Evolutionary conservation across 2,113 vertebrate genomes (phyloP).

Genomic region (Falco punctatus): DNA sequence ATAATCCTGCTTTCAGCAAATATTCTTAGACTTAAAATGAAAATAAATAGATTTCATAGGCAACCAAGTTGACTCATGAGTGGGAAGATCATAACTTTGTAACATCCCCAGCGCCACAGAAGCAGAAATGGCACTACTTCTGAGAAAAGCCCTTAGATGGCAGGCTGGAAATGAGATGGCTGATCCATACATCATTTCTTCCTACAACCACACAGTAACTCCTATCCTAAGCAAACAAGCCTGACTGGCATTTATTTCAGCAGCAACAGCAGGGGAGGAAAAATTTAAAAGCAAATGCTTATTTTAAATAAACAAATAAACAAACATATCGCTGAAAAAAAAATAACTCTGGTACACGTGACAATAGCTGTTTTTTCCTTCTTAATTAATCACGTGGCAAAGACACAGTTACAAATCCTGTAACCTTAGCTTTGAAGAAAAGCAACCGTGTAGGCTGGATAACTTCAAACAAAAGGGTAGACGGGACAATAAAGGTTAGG

Average conservation of each 20-base stretch:
- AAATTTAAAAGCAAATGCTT: neutral
- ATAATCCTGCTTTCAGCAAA: conserved; percentile 81
- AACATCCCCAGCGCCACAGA: neutral
- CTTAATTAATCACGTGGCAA: conserved; percentile 18
- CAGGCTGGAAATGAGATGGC: neutral
- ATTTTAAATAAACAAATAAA: conserved; percentile 21
- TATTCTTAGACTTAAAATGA: conserved; percentile 56
- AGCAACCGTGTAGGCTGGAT: conserved; percentile 56
- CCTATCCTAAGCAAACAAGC: neutral
- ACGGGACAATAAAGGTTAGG: conserved; percentile 69
- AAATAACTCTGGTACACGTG: neutral
- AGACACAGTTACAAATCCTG: neutral
- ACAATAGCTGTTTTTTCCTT: neutral
- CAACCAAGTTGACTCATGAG: conserved; percentile 13
- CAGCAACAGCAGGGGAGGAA: neutral
- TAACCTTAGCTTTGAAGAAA: conserved; percentile 64
- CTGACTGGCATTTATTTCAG: conserved; percentile 11
- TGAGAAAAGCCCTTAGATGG: neutral
- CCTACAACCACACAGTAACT: neutral
- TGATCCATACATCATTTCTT: conserved; percentile 11
- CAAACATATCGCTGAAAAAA: neutral
- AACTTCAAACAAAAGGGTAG: conserved; percentile 72
- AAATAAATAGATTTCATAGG: conserved; percentile 64
- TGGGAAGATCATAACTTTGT: neutral
- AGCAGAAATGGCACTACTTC: neutral